phyloP scores from a whole-genome alignment of 2,888 invertebrate species.

The Chrysotoxum bicinctum region DNA sequence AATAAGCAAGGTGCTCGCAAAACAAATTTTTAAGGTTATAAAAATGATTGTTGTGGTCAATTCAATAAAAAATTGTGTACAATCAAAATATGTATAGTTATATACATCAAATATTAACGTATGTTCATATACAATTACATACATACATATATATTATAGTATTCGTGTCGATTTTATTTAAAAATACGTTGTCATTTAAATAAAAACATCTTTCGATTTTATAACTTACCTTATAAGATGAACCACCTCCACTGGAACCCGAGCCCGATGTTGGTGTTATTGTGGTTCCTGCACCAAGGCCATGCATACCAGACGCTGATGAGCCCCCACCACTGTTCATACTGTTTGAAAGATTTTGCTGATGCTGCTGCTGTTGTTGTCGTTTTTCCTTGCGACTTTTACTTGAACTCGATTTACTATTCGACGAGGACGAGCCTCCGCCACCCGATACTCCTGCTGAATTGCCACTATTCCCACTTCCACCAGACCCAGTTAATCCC shows the following conservation, averaged over 20 bases:
- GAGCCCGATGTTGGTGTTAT: slow-evolving; percentile 78
- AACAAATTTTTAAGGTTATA: no score
- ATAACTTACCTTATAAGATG: slow-evolving; percentile 78
- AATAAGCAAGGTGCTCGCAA: no score
- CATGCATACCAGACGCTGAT: slow-evolving; percentile 79
- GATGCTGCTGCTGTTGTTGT: slow-evolving; percentile 78
- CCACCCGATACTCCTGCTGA: slow-evolving; percentile 79
- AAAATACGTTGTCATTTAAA: no score
- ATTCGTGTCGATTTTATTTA: no score
- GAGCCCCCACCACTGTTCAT: slow-evolving; percentile 78
- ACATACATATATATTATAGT: no score
- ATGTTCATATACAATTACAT: no score
- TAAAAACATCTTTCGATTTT: no score
- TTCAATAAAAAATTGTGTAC: no score
- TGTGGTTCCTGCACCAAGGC: slow-evolving; percentile 79
- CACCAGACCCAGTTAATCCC: slow-evolving; percentile 75
- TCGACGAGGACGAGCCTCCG: slow-evolving; percentile 75
- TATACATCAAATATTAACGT: no score
- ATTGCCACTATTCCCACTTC: slow-evolving; percentile 75
- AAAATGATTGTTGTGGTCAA: no score
- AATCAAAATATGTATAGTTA: no score
- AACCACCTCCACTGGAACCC: slow-evolving; percentile 74
- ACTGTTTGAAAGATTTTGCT: slow-evolving; percentile 79
- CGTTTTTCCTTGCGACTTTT: slow-evolving; percentile 81
- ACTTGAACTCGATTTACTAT: slow-evolving; percentile 78